Evolutionary conservation across 1,140 invertebrate genomes (phyloP).

Genomic region (Drosophila mayri): DNA sequence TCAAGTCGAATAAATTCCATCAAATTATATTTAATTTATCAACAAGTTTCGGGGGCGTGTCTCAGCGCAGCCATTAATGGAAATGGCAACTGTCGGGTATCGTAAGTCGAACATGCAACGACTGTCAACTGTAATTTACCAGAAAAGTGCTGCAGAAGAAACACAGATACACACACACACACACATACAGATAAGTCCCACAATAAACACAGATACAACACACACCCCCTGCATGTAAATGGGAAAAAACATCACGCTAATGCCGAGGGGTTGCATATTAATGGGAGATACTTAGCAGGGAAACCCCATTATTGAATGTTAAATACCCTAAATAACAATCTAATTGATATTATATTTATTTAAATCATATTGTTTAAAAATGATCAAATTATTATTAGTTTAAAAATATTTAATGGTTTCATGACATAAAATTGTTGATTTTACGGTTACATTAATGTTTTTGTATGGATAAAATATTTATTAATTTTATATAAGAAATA

Average conservation of each 20-base stretch:
- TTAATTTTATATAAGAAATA: no score
- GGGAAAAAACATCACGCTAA: slow-evolving; percentile 52
- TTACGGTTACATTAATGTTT: no score
- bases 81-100: slow-evolving; percentile 54
- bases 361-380: no score
- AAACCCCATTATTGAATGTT: background rate
- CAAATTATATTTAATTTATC: slow-evolving; percentile 67
- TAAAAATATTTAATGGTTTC: no score
- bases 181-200: background rate
- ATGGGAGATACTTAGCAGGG: slow-evolving; percentile 18
- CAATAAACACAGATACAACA: slow-evolving; percentile 5
- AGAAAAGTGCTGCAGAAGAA: slow-evolving; percentile 29
- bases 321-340: background rate
- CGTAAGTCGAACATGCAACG: slow-evolving; percentile 57
- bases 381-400: no score
- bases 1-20: slow-evolving; percentile 27
- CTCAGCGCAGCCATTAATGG: slow-evolving; percentile 48
- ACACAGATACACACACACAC: slow-evolving; percentile 7
- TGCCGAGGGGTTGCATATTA: slow-evolving; percentile 40
- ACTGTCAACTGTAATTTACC: slow-evolving; percentile 67
- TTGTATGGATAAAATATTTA: no score
- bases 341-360: no score
- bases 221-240: slow-evolving; percentile 20
- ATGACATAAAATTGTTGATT: no score
- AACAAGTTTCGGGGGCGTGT: slow-evolving; percentile 63